Base-by-base conservation (phyloP, 2,113 vertebrate genomes). In the Ellobius talpinus region DNA sequence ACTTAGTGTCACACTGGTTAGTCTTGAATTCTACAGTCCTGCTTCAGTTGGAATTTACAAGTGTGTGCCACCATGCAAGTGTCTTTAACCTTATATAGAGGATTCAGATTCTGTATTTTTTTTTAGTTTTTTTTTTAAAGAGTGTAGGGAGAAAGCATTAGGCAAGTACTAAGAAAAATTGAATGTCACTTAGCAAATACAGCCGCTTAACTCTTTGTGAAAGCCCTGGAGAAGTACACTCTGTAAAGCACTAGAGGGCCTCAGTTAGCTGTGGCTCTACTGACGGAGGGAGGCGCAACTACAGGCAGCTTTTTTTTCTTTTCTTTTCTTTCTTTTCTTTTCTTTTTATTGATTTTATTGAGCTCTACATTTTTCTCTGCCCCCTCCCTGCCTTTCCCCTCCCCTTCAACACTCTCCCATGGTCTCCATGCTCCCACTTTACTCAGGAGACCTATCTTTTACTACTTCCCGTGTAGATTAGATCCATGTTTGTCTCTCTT, bases 191-290 rank as follows among this genome's bases (percentile, higher is more conserved):
- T 96, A 89, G 26, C 61, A 79, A 87, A 33, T 50, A 47, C 2
- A 52, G 2, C 21, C 17, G 1, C 36, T 50, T 24, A 29, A 1
- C 36, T 73, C 7, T 29, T 58, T 55, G 14, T 52, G 42, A 1
- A 89, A 93, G 73, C 16, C 11, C 36, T 17, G 29, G 63, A 73
- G 70, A 55, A 96, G 87, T 98, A 84, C 95, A 61, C 4, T 77
- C 52, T 65, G 5, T 17, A 31, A n/a, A 79, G 26, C 98, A 93
- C 97, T 97, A 98, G 98, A 94, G 97, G 98, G 6, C 97, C 96
- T 97, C 98, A 97, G 97, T 47, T 33, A 73, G 92, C 95, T 72
- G 3, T 47, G 24, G 42, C 1, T 93, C 2, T 39, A 1, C 50
- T 73, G 26, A 68, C 4, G 76, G 45, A 19, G 61, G n/a, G 68